Conservation (phyloP, 2,797 vertebrate species). For the Pitangus sulphuratus region DNA sequence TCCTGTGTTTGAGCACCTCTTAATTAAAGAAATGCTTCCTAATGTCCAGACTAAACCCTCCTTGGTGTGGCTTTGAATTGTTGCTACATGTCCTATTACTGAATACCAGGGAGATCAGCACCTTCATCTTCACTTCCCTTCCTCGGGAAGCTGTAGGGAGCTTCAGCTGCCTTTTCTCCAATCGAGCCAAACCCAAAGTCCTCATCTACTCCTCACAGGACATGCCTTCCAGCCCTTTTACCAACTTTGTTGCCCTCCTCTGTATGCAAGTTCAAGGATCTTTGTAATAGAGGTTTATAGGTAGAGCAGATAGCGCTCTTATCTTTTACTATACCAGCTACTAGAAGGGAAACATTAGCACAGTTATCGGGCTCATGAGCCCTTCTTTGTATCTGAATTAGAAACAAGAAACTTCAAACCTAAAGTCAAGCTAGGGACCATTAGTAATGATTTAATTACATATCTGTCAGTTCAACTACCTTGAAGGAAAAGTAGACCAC, state of each 20-base stretch:
- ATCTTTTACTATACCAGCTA: not conserved
- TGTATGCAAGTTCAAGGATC: not conserved
- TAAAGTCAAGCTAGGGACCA: not conserved
- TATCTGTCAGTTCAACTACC: not conserved
- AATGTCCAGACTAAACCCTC: not conserved
- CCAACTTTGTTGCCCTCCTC: not conserved
- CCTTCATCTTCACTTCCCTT: rapidly evolving
- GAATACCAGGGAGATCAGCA: not conserved
- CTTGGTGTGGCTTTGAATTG: not conserved
- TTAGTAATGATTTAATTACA: not conserved
- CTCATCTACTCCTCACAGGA: not conserved
- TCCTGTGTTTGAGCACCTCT: not conserved
- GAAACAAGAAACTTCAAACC: not conserved
- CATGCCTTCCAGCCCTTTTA: not conserved
- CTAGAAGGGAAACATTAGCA: not conserved
- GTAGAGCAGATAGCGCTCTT: not conserved
- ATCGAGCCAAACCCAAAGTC: not conserved
- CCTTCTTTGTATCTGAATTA: not conserved
- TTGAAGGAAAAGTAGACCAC: not conserved
- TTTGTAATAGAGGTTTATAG: not conserved
- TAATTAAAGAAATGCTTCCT: not conserved
- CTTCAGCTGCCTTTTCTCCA: not conserved
- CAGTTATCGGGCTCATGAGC: rapidly evolving
- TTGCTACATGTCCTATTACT: rapidly evolving
- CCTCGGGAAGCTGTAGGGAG: rapidly evolving